Evolutionary conservation across 2,113 vertebrate genomes (phyloP).

Genomic region (Reinhardtius hippoglossoides): DNA sequence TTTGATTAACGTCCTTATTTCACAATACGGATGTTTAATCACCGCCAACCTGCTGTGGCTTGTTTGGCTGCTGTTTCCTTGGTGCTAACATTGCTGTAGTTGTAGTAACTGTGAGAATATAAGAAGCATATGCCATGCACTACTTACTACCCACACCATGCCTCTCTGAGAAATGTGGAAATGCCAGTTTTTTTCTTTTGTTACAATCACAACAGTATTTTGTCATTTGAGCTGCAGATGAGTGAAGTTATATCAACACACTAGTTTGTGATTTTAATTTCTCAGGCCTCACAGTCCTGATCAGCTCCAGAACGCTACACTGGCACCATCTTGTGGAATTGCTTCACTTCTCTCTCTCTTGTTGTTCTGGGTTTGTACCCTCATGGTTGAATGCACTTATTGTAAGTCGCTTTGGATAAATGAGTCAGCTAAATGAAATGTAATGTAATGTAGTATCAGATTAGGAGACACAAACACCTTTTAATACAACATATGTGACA

Average conservation of each 20-base stretch:
- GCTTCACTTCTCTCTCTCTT: too few relatives aligned
- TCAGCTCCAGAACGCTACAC: background rate
- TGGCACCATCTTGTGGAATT: constrained; percentile 44
- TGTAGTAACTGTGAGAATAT: constrained; percentile 28
- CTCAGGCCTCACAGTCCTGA: background rate
- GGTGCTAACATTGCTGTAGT: background rate
- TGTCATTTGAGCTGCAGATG: background rate
- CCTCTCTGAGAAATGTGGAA: constrained; percentile 5
- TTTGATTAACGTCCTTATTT: constrained; percentile 51
- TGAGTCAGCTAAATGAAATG: too few relatives aligned
- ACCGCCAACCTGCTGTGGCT: background rate
- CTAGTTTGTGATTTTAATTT: background rate
- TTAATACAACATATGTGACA: too few relatives aligned
- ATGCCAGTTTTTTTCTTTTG: background rate
- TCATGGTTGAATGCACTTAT: too few relatives aligned
- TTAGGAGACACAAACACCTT: too few relatives aligned
- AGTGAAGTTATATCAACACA: background rate
- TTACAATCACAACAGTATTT: constrained; percentile 21
- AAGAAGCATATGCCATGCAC: background rate
- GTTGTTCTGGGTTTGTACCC: too few relatives aligned
- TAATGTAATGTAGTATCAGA: too few relatives aligned
- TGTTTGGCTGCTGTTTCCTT: constrained; percentile 22
- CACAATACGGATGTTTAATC: constrained; percentile 9
- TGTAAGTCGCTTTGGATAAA: too few relatives aligned
- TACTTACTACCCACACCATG: background rate